Evolutionary conservation across 2,113 vertebrate species (phyloP).

Genomic region (Vulpes ferrilata): DNA sequence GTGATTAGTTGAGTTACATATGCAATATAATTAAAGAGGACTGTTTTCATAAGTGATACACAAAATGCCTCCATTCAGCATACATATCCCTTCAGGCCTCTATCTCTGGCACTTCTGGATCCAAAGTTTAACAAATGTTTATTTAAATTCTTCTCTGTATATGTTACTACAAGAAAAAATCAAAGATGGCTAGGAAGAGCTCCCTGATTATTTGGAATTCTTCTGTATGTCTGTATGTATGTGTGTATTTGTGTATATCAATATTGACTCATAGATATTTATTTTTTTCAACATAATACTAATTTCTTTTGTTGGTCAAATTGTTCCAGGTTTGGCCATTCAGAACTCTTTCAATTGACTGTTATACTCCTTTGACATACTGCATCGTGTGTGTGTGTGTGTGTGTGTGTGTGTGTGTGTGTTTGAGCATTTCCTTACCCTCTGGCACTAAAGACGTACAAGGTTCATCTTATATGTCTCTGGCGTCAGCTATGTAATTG

Average conservation of each 20-base stretch:
- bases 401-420: background rate
- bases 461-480: background rate
- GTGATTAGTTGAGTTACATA: background rate
- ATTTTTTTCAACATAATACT: conserved; percentile 24
- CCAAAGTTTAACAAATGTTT: background rate
- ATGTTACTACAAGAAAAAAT: background rate
- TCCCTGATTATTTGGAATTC: conserved; percentile 4
- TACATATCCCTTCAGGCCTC: background rate
- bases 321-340: background rate
- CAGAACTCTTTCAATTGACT: background rate
- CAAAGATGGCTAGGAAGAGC: background rate
- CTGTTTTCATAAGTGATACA: background rate
- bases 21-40: background rate
- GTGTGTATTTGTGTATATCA: background rate
- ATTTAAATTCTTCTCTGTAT: background rate
- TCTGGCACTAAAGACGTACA: background rate
- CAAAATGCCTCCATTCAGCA: background rate
- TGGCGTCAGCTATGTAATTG: background rate
- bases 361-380: background rate
- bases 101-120: background rate
- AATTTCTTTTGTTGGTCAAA: conserved; percentile 1
- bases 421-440: background rate
- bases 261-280: background rate
- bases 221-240: background rate
- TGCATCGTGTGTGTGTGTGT: background rate